phyloP scores from a whole-genome alignment of 2,888 invertebrate genomes.

The Scrobipalpa atriplicella region DNA sequence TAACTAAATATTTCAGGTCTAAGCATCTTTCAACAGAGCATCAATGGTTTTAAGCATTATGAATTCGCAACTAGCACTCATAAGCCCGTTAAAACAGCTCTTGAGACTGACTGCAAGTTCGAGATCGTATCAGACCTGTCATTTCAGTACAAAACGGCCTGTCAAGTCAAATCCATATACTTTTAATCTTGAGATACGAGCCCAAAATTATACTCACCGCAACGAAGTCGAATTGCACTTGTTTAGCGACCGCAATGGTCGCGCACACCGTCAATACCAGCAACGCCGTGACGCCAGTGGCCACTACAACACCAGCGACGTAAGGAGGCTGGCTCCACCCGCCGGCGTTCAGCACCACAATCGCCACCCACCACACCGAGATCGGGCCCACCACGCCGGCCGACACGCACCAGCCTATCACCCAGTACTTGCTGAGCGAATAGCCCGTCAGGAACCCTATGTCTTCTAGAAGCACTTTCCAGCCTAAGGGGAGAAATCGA shows the following conservation, averaged over 20 bases:
- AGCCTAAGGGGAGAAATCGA: too few species aligned
- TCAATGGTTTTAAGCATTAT: too few species aligned
- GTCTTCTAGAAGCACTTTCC: conserved; percentile 63
- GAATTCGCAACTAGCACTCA: too few species aligned
- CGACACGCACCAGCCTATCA: conserved; percentile 60
- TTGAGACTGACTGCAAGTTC: too few species aligned
- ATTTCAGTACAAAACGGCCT: too few species aligned
- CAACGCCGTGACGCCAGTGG: conserved; percentile 38
- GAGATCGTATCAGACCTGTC: too few species aligned
- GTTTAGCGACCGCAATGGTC: conserved; percentile 52
- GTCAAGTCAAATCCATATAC: too few species aligned
- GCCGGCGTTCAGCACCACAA: conserved; percentile 20
- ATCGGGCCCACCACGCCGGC: conserved; percentile 50
- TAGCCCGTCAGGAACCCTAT: conserved; percentile 63
- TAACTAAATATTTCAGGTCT: too few species aligned
- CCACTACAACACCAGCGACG: conserved; percentile 41
- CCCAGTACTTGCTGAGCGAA: conserved; percentile 54
- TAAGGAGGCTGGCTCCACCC: conserved; percentile 49
- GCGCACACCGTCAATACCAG: conserved; percentile 49
- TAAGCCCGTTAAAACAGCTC: too few species aligned
- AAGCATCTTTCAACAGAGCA: too few species aligned
- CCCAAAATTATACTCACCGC: conserved; percentile 45
- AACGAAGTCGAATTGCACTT: conserved; percentile 56
- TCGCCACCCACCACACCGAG: conserved; percentile 58
- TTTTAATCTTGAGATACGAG: too few species aligned